Conservation (phyloP, 2,113 vertebrate genomes). For the Chionodraco myersi region DNA sequence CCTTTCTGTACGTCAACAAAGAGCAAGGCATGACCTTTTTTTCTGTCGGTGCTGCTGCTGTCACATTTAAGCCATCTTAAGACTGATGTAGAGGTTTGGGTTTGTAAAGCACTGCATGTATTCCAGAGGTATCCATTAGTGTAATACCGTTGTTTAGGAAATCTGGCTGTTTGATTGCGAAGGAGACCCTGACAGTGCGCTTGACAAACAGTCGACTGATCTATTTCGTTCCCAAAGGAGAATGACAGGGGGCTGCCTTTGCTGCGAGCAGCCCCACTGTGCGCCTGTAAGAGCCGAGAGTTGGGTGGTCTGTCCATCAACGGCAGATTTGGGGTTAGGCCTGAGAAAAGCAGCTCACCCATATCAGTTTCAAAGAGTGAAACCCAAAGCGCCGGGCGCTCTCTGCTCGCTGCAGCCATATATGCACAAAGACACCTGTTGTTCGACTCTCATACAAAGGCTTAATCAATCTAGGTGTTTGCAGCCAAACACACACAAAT, state of each 20-base stretch:
- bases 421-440: conserved; percentile 87
- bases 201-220: conserved; percentile 77
- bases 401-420: conserved; percentile 71
- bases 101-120: conserved; percentile 67
- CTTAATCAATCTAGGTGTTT: conserved; percentile 82
- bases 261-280: conserved; percentile 74
- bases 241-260: conserved; percentile 74
- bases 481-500: conserved; percentile 74
- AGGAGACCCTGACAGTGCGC: conserved; percentile 73
- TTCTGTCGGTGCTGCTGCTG: conserved; percentile 46
- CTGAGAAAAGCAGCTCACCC: conserved; percentile 85
- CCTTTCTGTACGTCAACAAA: conserved; percentile 62
- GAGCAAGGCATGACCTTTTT: conserved; percentile 20
- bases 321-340: conserved; percentile 83
- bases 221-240: conserved; percentile 80
- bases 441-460: conserved; percentile 77
- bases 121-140: conserved; percentile 64
- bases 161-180: conserved; percentile 67
- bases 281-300: conserved; percentile 77
- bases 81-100: conserved; percentile 41
- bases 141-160: conserved; percentile 54
- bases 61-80: conserved; percentile 53
- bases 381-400: conserved; percentile 78
- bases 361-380: conserved; percentile 87
- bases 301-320: conserved; percentile 88